Base-by-base conservation (phyloP, 2,888 invertebrate species). In the Petrolisthes manimaculis region DNA sequence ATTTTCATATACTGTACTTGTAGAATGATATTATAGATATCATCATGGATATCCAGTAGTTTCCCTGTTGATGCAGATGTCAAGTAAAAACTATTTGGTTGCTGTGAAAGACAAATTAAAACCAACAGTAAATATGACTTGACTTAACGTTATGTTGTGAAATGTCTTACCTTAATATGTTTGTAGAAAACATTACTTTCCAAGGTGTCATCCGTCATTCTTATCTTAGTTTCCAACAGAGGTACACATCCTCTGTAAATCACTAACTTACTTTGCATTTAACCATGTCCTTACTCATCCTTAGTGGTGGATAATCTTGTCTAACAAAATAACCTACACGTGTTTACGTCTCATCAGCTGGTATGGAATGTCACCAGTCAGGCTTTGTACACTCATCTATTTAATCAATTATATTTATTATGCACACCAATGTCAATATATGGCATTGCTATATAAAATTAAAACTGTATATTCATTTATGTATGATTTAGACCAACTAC, bases 141-240 rank as follows among this genome's bases (percentile, higher is more conserved):
- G n/a, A 61, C 0, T 81, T 61, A 5, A 5, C 3, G 24, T 55
- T 9, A 8, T 5, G 18, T 5, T 18, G 69, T 18, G 53, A 69
- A 82, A 82, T 53, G 9, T 12, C 82, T 88, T n/a, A 89, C 89
- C 89, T 86, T 82, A 71, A 89, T 71, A 74, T 86, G 86, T 56
- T 55, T 85, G 74, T 81, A 89, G 83, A 89, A 89, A 54, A 55
- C 61, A 79, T 89, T 89, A 51, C 56, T 69, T 55, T 82, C 85
- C 14, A 89, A 69, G 71, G 83, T 82, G 61, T 89, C 83, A 89
- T 86, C 86, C 21, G 89, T 89, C 89, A 89, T 89, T 37, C 79
- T 89, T 83, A 21, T 77, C 56, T 37, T 55, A 14, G 67, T n/a
- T 53, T 51, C 24, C 37, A 80, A 51, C 71, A 74, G 54, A 14